These are phyloP conservation scores for Helogale parvula DNA, from an alignment of 2,113 vertebrate species.

Conservation along the genomic window DNA sequence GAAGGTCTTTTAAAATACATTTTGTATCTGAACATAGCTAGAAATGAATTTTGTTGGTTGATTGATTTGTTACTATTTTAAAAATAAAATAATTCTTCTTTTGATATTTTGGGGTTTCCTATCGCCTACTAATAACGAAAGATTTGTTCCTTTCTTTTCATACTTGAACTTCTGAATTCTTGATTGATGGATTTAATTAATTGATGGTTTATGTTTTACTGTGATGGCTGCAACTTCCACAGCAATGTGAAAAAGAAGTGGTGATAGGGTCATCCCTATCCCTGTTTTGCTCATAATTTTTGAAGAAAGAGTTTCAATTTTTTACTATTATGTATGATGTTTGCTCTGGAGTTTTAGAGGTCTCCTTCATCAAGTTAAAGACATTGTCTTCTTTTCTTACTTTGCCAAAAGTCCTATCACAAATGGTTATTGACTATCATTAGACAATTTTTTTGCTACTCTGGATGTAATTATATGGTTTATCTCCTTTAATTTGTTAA, in stretches of 20 bases:
- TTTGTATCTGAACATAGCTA: neutral
- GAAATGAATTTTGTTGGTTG: neutral
- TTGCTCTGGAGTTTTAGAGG: neutral
- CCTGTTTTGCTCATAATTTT: neutral
- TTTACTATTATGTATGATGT: neutral
- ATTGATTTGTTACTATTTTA: neutral
- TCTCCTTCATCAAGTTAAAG: neutral
- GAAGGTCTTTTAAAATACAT: neutral
- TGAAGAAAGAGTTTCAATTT: neutral
- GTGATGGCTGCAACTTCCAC: neutral
- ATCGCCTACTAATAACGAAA: neutral
- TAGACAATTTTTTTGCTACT: neutral
- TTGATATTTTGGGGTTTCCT: neutral
- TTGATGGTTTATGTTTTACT: neutral
- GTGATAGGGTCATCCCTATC: neutral
- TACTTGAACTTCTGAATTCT: neutral
- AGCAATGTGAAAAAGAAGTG: neutral
- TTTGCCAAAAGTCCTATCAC: neutral
- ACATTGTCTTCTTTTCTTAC: neutral
- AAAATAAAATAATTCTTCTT: neutral
- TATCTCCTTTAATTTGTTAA: conserved; percentile 4
- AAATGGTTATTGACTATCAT: neutral
- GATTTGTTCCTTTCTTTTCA: neutral
- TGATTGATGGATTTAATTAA: neutral
- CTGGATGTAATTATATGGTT: neutral